Base-by-base conservation (phyloP, 37 sponge, comb jelly and placozoan genomes). In the Aplysina aerophoba region DNA sequence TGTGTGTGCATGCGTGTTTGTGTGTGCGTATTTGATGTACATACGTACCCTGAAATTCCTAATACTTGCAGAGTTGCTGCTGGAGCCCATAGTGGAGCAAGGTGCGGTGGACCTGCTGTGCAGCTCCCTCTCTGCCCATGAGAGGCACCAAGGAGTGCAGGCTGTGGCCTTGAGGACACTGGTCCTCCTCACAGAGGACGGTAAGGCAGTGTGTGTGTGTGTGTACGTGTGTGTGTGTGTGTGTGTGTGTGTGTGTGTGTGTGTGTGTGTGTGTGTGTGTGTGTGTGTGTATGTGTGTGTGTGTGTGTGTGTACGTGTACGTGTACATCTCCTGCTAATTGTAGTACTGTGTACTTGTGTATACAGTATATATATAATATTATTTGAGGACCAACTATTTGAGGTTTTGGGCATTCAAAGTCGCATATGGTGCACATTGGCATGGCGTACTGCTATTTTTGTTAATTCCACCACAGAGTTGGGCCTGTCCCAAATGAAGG, bases 201-300 rank as follows among this genome's bases (percentile, higher is more conserved):
- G 24, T 75, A 44, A 44, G 50, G 50, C 8, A 44, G 50, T 44
- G 8, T 44, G 50, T 44, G 50, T 75, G 24, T 40, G 78, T 75
- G 33, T n/a, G 6, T 69, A 35, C 30, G 34, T n/a, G 6, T 62
- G n/a, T 22, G 63, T 62, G 50, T 44, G 8, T 44, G 50, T 44
- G 8, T 44, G 50, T 44, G 50, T 44, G 50, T 44, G 8, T 44
- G 50, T 8, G 50, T 44, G 50, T 44, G 8, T 44, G 50, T 44
- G 8, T 44, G 50, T 65, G n/a, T 62, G 39, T 31, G 39, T 40
- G 68, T 66, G 25, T 50, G 53, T 66, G 21, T 83, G 69, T 35
- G 3, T 65, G n/a, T 38, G 53, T 85, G 74, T 60, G 66, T 58
- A 77, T 84, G 56, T 31, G 28, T 84, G 58, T 50, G 12, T 56